These are phyloP conservation scores for Lacerta viridis DNA, from an alignment of 2,797 vertebrate species.

Conservation along the genomic window DNA sequence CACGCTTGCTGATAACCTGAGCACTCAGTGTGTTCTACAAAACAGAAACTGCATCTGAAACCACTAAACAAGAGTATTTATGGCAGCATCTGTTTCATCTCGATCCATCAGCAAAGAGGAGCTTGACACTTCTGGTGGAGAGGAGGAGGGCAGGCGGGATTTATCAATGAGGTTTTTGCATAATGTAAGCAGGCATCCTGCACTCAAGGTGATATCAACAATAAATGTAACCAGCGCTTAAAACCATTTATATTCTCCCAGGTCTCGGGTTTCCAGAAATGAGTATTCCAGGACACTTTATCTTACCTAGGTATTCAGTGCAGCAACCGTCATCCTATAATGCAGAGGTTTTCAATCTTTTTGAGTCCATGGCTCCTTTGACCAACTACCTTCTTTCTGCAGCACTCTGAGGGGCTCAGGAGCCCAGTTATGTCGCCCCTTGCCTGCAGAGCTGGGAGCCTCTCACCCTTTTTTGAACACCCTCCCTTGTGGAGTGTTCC, in stretches of 20 bases:
- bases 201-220: conserved; percentile 70
- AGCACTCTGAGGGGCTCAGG: too few species aligned
- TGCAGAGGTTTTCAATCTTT: too few species aligned
- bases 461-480: too few species aligned
- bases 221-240: conserved; percentile 71
- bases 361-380: too few species aligned
- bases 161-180: conserved; percentile 73
- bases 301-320: conserved; percentile 43
- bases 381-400: too few species aligned
- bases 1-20: conserved; percentile 48
- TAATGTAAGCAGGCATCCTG: conserved; percentile 71
- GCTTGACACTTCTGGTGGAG: conserved; percentile 57
- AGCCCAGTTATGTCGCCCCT: too few species aligned
- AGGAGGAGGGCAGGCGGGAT: conserved; percentile 68
- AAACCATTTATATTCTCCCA: conserved; percentile 75
- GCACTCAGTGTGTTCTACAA: conserved; percentile 64
- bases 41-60: conserved; percentile 62
- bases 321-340: neutral
- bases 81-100: conserved; percentile 77
- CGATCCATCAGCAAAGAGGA: conserved; percentile 61
- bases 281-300: conserved; percentile 59
- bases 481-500: too few species aligned
- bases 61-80: conserved; percentile 71
- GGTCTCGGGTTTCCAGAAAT: conserved; percentile 67
- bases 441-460: too few species aligned